Evolutionary conservation across 2,888 invertebrate genomes (phyloP).

Genomic region (Drosophila tanythrix): DNA sequence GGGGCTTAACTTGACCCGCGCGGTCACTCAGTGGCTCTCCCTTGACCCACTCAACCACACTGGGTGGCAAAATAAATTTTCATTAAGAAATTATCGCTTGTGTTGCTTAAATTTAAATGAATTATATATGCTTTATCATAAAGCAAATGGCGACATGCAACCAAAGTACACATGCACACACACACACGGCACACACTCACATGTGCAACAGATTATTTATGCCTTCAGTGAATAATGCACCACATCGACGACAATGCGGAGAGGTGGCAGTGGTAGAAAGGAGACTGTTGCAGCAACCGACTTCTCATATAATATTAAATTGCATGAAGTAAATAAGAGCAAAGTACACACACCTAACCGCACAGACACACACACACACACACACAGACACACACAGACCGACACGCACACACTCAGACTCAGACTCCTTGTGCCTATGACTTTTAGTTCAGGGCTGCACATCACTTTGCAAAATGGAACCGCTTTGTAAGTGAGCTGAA

Average conservation of each 20-base stretch:
- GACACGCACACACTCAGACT: background rate
- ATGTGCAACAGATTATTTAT: slow-evolving; percentile 78
- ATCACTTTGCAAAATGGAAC: slow-evolving; percentile 24
- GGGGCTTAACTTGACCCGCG: slow-evolving; percentile 6
- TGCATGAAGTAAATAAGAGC: slow-evolving; percentile 71
- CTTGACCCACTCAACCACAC: background rate
- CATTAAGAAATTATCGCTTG: slow-evolving; percentile 68
- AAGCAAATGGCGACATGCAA: slow-evolving; percentile 58
- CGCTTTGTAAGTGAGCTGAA: slow-evolving; percentile 16
- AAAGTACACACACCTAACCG: slow-evolving; percentile 25
- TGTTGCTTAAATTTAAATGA: slow-evolving; percentile 76
- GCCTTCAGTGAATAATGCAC: slow-evolving; percentile 61
- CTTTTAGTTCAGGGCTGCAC: slow-evolving; percentile 33
- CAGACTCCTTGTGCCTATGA: slow-evolving; percentile 23
- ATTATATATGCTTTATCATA: slow-evolving; percentile 69
- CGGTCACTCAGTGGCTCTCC: background rate
- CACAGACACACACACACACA: slow-evolving; percentile 11
- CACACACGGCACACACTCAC: slow-evolving; percentile 10
- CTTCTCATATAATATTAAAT: slow-evolving; percentile 67
- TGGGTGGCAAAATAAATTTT: slow-evolving; percentile 47
- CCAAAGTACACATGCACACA: slow-evolving; percentile 23
- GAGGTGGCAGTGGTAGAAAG: background rate
- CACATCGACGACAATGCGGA: slow-evolving; percentile 25
- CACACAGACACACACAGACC: slow-evolving; percentile 16
- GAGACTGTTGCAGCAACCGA: slow-evolving; percentile 6